Percentiles rank a stretch among this genome's conserved stretches.
These are phyloP conservation scores for Hoplostethus mediterraneus DNA, from an alignment of 2,797 vertebrate species.

Conservation along the genomic window DNA sequence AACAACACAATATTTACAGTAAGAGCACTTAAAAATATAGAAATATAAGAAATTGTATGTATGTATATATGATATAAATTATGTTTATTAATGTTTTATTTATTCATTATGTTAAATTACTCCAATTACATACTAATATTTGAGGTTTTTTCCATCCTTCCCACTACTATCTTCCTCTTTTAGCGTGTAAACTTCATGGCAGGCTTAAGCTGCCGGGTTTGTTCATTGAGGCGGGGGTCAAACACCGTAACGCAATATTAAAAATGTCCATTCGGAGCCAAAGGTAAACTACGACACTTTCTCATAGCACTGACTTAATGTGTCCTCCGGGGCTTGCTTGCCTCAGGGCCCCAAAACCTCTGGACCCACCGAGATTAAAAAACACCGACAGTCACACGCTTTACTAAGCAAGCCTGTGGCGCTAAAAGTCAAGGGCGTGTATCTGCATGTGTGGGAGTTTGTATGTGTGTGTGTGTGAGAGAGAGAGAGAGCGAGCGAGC, in stretches of 20 bases:
- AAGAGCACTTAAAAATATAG: no score
- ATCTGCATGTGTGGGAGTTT: slow-evolving; percentile 16
- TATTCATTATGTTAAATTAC: no score
- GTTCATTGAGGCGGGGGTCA: slow-evolving; percentile 28
- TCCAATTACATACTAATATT: slow-evolving; percentile 27
- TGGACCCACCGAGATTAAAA: slow-evolving; percentile 54
- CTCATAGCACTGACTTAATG: slow-evolving; percentile 37
- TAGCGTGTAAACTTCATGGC: slow-evolving; percentile 34
- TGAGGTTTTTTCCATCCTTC: slow-evolving; percentile 17
- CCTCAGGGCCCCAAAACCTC: slow-evolving; percentile 38
- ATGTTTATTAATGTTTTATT: no score
- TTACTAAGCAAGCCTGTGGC: slow-evolving; percentile 26
- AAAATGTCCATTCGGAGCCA: slow-evolving; percentile 47
- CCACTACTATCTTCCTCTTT: slow-evolving; percentile 8
- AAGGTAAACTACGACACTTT: slow-evolving; percentile 57
- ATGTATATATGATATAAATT: no score
- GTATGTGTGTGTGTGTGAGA: slow-evolving; percentile 7
- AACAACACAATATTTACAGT: no score
- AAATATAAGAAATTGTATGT: no score
- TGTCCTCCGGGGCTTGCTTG: slow-evolving; percentile 42
- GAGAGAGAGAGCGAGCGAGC: neutral
- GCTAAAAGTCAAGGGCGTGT: slow-evolving; percentile 27
- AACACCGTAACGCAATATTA: slow-evolving; percentile 36
- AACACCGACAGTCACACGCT: slow-evolving; percentile 40
- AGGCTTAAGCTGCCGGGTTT: slow-evolving; percentile 35